phyloP scores from a whole-genome alignment of 2,113 vertebrate genomes.

The Elaphurus davidianus region DNA sequence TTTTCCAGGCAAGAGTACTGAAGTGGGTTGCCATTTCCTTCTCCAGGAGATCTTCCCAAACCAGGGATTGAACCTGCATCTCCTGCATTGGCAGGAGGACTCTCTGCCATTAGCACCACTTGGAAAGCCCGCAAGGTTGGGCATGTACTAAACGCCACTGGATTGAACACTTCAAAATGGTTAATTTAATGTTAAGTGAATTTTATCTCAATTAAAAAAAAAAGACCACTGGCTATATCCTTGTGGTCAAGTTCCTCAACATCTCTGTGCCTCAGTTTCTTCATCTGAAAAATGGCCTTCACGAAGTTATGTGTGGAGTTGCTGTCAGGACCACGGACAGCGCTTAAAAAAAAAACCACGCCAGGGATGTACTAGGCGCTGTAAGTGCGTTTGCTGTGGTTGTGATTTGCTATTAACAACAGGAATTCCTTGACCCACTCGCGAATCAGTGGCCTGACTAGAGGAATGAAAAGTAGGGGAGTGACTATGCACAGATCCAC shows the following conservation, averaged over 20 bases:
- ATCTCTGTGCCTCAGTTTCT: neutral
- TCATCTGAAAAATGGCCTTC: neutral
- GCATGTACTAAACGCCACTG: neutral
- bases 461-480: neutral
- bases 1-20: neutral
- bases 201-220: neutral
- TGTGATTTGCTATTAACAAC: neutral
- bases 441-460: neutral
- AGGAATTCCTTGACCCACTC: neutral
- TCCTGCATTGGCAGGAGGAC: neutral
- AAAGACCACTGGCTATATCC: neutral
- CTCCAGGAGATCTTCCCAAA: neutral
- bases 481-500: neutral
- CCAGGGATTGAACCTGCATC: neutral
- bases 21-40: neutral
- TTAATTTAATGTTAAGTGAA: neutral
- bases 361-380: too few relatives aligned
- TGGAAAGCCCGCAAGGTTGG: neutral
- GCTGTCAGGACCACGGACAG: neutral
- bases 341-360: neutral
- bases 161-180: neutral
- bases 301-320: accelerated
- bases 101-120: neutral
- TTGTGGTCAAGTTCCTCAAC: neutral
- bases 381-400: accelerated